Conservation (phyloP, 2,113 vertebrate species). For the Onychostoma macrolepis region DNA sequence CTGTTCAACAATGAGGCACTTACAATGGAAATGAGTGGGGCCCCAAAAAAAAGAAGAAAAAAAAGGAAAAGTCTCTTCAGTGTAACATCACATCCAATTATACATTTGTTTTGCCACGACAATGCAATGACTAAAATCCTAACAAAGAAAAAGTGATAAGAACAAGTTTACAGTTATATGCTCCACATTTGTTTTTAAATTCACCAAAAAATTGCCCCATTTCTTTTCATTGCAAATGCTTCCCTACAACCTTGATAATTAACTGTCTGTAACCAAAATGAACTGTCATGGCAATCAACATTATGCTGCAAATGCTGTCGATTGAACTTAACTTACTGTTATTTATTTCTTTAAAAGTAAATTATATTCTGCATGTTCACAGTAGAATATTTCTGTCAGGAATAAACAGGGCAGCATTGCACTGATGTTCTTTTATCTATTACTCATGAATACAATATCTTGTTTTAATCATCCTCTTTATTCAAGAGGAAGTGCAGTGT, state of each 20-base stretch:
- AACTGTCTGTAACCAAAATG: no score
- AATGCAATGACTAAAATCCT: neutral
- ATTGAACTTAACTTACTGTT: neutral
- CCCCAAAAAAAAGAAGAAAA: no score
- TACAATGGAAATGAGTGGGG: neutral
- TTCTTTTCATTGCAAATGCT: no score
- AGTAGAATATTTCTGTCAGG: neutral
- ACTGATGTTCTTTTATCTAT: neutral
- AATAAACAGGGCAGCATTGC: neutral
- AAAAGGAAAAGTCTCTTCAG: neutral
- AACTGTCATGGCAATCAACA: neutral
- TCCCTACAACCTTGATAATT: no score
- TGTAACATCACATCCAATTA: neutral
- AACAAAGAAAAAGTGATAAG: neutral
- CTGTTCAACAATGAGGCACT: neutral
- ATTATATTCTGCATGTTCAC: neutral
- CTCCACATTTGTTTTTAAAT: no score
- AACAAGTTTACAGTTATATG: neutral
- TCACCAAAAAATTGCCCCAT: no score
- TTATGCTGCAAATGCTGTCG: neutral
- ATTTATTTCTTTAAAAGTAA: neutral
- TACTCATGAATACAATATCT: slow-evolving; percentile 3
- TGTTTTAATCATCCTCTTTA: slow-evolving; percentile 13
- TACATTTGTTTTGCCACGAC: neutral
- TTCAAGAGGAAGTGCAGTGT: slow-evolving; percentile 30